Percentiles rank a stretch among this genome's conserved stretches.
These are phyloP conservation scores for Leptinotarsa defecta DNA, from an alignment of 1,140 invertebrate species.

Conservation along the genomic window DNA sequence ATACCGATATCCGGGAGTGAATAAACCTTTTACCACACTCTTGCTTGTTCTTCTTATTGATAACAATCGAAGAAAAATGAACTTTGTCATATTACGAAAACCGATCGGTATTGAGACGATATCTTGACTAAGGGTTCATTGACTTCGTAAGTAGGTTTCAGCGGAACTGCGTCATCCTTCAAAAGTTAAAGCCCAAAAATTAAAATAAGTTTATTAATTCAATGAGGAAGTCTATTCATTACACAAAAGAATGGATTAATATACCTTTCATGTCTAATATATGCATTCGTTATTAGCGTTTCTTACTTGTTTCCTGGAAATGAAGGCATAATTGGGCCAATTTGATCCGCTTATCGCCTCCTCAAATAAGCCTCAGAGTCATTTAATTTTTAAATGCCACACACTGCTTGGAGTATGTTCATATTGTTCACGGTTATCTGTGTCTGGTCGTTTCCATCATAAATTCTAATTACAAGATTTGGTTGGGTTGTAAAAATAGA, in stretches of 20 bases:
- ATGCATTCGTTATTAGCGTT: slow-evolving; percentile 2
- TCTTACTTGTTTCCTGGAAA: background rate
- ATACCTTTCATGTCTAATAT: slow-evolving; percentile 5
- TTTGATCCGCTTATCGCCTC: slow-evolving; percentile 7
- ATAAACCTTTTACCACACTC: no score
- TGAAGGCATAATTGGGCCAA: background rate
- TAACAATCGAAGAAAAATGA: background rate
- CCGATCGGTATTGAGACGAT: background rate
- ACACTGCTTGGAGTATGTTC: background rate
- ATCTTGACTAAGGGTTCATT: background rate
- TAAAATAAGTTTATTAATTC: background rate
- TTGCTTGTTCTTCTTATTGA: background rate
- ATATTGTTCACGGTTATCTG: background rate
- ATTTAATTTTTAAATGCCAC: slow-evolving; percentile 9
- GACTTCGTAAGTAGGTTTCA: background rate
- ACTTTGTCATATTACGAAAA: slow-evolving; percentile 1
- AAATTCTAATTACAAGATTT: background rate
- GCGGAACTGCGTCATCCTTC: background rate
- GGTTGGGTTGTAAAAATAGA: background rate
- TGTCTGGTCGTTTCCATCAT: background rate
- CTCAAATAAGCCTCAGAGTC: background rate
- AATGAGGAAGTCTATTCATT: slow-evolving; percentile 1
- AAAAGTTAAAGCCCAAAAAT: background rate
- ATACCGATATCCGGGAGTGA: no score
- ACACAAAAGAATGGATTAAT: slow-evolving; percentile 6